Conservation (phyloP, 2,113 vertebrate genomes). For the Lates calcarifer region DNA sequence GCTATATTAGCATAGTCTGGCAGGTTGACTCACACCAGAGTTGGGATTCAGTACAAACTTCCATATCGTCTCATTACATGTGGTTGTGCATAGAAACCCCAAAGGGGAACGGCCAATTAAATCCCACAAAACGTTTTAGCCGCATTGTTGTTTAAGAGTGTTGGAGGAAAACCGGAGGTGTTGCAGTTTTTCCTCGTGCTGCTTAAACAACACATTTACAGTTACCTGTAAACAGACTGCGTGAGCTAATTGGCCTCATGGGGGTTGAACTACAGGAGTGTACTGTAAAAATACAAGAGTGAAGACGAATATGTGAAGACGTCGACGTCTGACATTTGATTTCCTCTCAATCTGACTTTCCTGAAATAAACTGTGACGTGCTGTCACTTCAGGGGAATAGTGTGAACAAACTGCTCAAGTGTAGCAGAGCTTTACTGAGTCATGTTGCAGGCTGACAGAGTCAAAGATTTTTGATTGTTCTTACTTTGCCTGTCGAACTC, state of each 20-base stretch:
- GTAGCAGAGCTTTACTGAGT: neutral
- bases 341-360: constrained; percentile 12
- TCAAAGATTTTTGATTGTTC: constrained; percentile 3
- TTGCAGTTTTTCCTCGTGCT: neutral
- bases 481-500: neutral
- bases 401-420: constrained; percentile 45
- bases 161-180: neutral
- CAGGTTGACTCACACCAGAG: neutral
- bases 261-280: constrained; percentile 42
- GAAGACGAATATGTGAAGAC: neutral
- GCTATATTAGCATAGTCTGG: neutral
- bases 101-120: constrained; percentile 4
- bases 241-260: constrained; percentile 57
- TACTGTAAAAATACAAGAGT: constrained; percentile 9
- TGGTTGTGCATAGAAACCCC: neutral
- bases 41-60: neutral
- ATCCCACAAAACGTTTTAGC: constrained; percentile 26
- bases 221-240: constrained; percentile 30
- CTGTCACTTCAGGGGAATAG: neutral
- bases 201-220: constrained; percentile 21
- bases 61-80: neutral
- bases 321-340: constrained; percentile 8
- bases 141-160: constrained; percentile 8
- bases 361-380: constrained; percentile 37
- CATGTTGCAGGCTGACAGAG: constrained; percentile 1